phyloP scores from a whole-genome alignment of 2,113 vertebrate genomes.

The Buteo buteo region DNA sequence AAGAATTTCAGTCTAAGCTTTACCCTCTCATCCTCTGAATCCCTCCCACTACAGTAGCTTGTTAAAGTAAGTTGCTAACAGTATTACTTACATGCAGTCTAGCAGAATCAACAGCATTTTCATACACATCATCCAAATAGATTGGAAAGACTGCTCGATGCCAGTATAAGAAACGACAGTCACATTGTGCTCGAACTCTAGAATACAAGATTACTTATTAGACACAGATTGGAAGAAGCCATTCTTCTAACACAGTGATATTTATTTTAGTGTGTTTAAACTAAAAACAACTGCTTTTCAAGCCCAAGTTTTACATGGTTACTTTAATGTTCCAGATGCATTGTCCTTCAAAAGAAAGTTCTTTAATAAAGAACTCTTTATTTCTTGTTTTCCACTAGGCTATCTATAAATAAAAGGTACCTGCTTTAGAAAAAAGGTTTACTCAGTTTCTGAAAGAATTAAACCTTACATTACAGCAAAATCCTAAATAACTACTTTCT shows the following conservation, averaged over 20 bases:
- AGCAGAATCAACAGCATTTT: conserved; percentile 92
- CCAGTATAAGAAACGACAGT: conserved; percentile 98
- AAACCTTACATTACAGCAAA: neutral
- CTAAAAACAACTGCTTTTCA: neutral
- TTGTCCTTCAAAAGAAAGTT: neutral
- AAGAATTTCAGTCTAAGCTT: neutral
- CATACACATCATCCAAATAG: conserved; percentile 96
- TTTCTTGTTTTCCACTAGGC: neutral
- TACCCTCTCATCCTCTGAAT: neutral
- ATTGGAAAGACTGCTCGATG: conserved; percentile 97
- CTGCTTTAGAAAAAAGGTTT: neutral
- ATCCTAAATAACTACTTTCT: neutral
- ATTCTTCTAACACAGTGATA: neutral
- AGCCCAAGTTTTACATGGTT: neutral
- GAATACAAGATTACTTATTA: conserved; percentile 43
- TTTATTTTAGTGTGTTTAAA: neutral
- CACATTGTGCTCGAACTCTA: conserved; percentile 89
- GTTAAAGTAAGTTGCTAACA: neutral
- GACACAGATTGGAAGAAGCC: neutral
- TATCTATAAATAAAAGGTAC: neutral
- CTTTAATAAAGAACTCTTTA: neutral
- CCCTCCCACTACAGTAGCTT: neutral
- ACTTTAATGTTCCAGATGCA: neutral
- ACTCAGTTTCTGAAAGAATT: neutral
- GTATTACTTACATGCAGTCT: conserved; percentile 87